Percentiles rank a stretch among this genome's conserved stretches.
Conservation (phyloP, 2,797 vertebrate species). For the Gobio occitaniae region DNA sequence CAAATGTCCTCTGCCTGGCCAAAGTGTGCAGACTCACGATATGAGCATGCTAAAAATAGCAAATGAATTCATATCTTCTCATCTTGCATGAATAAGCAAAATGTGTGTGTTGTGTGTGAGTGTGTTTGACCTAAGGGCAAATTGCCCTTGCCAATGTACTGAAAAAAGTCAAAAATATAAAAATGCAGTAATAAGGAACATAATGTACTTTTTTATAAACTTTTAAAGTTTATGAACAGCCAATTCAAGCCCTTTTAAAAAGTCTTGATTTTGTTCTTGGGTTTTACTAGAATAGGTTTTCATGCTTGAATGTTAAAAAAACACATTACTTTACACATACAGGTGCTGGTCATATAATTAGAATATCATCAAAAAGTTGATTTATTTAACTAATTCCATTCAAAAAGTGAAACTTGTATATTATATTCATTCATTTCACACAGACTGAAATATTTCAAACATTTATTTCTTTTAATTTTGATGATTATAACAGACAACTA, state of each 20-base stretch:
- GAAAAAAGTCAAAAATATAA: conserved; percentile 2
- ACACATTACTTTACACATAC: neutral
- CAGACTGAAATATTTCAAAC: too few species aligned
- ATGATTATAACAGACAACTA: too few species aligned
- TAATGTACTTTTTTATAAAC: conserved; percentile 6
- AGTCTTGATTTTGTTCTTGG: too few species aligned
- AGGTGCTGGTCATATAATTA: too few species aligned
- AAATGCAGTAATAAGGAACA: conserved; percentile 23
- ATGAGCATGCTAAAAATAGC: conserved; percentile 58
- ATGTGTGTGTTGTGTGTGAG: conserved; percentile 31
- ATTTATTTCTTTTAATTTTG: too few species aligned
- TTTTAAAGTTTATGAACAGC: neutral
- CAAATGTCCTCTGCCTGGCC: conserved; percentile 4
- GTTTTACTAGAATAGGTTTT: too few species aligned
- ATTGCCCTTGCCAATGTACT: conserved; percentile 9
- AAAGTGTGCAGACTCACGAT: conserved; percentile 17
- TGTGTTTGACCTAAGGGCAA: conserved; percentile 23
- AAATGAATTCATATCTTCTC: conserved; percentile 51
- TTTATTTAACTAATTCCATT: too few species aligned
- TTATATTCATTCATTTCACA: too few species aligned
- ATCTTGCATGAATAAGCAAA: conserved; percentile 40
- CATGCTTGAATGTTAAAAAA: too few species aligned
- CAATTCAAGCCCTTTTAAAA: neutral
- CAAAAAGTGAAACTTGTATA: too few species aligned
- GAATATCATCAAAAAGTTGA: too few species aligned